Base-by-base conservation (phyloP, 92 coral and sea anemone species). In the Muricea muricata region DNA sequence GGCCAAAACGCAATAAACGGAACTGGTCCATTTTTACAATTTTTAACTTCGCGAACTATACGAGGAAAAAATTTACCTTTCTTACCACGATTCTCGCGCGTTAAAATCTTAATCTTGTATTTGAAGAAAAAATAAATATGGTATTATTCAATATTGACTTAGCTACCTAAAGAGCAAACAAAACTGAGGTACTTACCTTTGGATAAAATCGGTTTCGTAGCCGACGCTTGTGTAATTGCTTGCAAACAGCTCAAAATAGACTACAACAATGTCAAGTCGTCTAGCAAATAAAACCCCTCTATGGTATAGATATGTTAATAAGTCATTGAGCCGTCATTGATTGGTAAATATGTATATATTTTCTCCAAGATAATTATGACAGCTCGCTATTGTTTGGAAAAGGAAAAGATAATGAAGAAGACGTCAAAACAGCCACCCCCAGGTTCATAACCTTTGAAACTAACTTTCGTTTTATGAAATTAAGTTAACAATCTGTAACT, bases 251-350 rank as follows among this genome's bases (percentile, higher is more conserved):
- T 78, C 83, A 58, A 78, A 78, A 78, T 78, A 78, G 83, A 56
- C 39, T 56, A 58, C 61, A 78, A 78, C 71, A 78, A 78, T 47
- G 83, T 55, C 83, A 35, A 58, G 52, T 33, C 83, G 71, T 78
- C 69, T 56, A 78, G 37, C 80, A 75, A 29, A 75, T 75, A 75
- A 75, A 75, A 75, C 70, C 83, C 55, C 71, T 78, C 81, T 55
- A 78, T 78, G 71, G 83, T 58, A 78, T 78, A 78, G 83, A 78
- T 78, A 78, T 78, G 83, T 55, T 78, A 78, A 78, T 78, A 55
- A 56, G 83, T 58, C 83, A 78, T 78, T 78, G 83, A 58, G 41
- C 55, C 63, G 69, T 57, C 70, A 52, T 78, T 78, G 83, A 78
- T 78, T 78, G 83, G 83, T 78, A 78, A 78, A 78, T 78, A 78